Conservation (phyloP, 2,113 vertebrate species). For the Silurus asotus region DNA sequence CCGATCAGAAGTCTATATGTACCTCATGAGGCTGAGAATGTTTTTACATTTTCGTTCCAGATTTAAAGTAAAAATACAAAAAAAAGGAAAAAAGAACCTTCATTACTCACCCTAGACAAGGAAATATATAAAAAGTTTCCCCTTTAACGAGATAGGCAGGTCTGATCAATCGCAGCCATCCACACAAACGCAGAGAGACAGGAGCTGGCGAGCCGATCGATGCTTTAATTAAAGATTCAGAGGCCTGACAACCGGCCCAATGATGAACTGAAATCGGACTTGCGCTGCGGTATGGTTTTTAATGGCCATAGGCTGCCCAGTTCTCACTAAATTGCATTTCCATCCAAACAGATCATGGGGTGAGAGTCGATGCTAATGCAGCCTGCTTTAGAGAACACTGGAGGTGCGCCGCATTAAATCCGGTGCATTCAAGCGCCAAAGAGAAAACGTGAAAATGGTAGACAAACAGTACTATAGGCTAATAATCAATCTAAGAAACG, state of each 20-base stretch:
- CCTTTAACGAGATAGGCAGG: constrained; percentile 32
- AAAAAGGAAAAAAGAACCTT: not conserved
- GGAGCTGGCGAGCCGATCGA: constrained; percentile 56
- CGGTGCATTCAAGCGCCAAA: constrained; percentile 2
- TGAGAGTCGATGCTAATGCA: constrained; percentile 46
- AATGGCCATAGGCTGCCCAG: constrained; percentile 54
- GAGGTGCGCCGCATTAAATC: constrained; percentile 32
- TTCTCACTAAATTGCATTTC: constrained; percentile 52
- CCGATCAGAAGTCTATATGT: not conserved
- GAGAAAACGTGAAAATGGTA: not conserved
- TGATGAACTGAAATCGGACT: constrained; percentile 60
- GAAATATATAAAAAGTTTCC: constrained; percentile 48
- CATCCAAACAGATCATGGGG: constrained; percentile 40
- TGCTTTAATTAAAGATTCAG: constrained; percentile 66
- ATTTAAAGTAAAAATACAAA: not conserved
- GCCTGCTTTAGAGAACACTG: constrained; percentile 23
- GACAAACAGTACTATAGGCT: constrained; percentile 1
- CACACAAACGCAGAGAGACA: constrained; percentile 58
- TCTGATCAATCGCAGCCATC: constrained; percentile 56
- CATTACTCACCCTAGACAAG: constrained; percentile 21
- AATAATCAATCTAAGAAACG: not conserved
- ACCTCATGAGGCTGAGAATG: not conserved
- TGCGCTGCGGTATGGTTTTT: constrained; percentile 53
- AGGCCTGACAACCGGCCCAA: constrained; percentile 55
- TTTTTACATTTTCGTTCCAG: not conserved